Percentiles rank a stretch among this genome's conserved stretches.
Conservation (phyloP, 2,888 invertebrate species). For the Melanophora roralis region DNA sequence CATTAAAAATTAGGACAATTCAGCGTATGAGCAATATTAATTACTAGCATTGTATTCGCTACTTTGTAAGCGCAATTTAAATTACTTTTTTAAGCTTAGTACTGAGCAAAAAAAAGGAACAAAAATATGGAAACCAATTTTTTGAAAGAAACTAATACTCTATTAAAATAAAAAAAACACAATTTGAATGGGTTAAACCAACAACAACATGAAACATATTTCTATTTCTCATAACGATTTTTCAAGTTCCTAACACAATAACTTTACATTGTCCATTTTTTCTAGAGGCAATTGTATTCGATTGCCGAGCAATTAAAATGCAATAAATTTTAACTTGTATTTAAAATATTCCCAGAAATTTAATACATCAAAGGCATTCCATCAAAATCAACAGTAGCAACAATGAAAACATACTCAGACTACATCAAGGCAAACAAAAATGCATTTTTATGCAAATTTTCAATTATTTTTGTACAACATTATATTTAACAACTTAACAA, state of each 20-base stretch:
- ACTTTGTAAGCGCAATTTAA: too few relatives aligned
- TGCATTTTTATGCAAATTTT: conserved; percentile 55
- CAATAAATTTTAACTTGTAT: conserved; percentile 38
- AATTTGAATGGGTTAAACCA: too few relatives aligned
- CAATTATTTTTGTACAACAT: conserved; percentile 25
- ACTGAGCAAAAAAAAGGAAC: too few relatives aligned
- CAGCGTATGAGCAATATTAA: too few relatives aligned
- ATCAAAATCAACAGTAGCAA: conserved; percentile 37
- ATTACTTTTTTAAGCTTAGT: too few relatives aligned
- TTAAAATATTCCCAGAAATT: conserved; percentile 6
- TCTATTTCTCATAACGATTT: conserved; percentile 6
- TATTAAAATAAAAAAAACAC: too few relatives aligned
- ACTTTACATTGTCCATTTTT: neutral
- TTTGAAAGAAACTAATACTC: too few relatives aligned
- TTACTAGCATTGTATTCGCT: too few relatives aligned
- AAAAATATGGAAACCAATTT: too few relatives aligned
- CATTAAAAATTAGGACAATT: too few relatives aligned
- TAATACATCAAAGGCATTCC: conserved; percentile 38
- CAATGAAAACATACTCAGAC: conserved; percentile 34
- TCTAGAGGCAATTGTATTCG: neutral
- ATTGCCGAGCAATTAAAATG: conserved; percentile 38
- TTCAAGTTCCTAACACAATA: conserved; percentile 12
- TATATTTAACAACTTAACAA: conserved; percentile 54
- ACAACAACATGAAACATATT: too few relatives aligned
- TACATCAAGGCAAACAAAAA: conserved; percentile 19